Conservation (phyloP, 2,113 vertebrate species). For the Arothron firmamentum region DNA sequence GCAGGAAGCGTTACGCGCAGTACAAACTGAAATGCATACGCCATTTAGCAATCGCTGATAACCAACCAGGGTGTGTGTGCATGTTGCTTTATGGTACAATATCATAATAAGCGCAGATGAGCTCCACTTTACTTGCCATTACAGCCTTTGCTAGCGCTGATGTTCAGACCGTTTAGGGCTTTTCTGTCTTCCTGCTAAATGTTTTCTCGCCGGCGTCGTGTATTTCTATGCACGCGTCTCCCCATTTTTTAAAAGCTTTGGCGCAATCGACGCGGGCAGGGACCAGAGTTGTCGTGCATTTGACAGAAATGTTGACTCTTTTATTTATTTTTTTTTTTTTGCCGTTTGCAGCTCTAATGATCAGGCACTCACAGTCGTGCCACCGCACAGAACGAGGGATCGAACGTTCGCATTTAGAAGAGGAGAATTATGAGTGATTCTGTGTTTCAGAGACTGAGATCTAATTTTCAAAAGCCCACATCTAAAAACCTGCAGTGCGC, state of each 20-base stretch:
- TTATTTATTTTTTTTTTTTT: too few species aligned
- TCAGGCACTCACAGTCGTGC: not conserved
- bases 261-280: not conserved
- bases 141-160: too few species aligned
- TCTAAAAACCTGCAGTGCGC: conserved; percentile 56
- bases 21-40: conserved; percentile 17
- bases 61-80: too few species aligned
- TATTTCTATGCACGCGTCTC: not conserved
- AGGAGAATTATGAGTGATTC: conserved; percentile 37
- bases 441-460: conserved; percentile 38
- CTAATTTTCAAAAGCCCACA: conserved; percentile 49
- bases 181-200: not conserved
- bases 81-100: too few species aligned
- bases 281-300: too few species aligned
- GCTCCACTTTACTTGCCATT: too few species aligned
- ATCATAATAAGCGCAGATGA: too few species aligned
- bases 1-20: not conserved
- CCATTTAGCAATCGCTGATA: too few species aligned
- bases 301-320: too few species aligned
- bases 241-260: conserved; percentile 8
- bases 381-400: conserved; percentile 12
- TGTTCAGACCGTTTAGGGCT: not conserved
- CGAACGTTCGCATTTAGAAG: not conserved
- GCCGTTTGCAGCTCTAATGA: conserved; percentile 4
- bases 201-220: not conserved